These are phyloP conservation scores for Adrianichthys oophorus DNA, from an alignment of 2,797 vertebrate species.

Conservation along the genomic window DNA sequence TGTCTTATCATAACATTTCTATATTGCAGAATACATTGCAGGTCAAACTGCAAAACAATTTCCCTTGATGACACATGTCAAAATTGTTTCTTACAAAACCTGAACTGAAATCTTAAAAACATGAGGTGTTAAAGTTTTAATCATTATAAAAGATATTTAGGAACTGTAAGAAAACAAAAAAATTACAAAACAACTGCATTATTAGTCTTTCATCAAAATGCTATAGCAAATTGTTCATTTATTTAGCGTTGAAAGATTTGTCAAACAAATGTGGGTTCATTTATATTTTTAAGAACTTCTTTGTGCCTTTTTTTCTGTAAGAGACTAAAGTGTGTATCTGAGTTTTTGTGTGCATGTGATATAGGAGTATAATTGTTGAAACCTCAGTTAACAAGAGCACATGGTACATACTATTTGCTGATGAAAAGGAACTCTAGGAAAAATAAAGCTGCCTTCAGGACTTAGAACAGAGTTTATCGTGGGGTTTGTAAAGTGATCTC, in stretches of 20 bases:
- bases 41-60: constrained; percentile 31
- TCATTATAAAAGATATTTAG: no score
- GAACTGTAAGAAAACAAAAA: no score
- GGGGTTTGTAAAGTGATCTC: constrained; percentile 33
- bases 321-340: constrained; percentile 5
- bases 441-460: constrained; percentile 37
- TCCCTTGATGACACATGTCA: constrained; percentile 1
- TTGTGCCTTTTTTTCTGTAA: constrained; percentile 31
- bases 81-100: no score
- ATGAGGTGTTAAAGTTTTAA: no score
- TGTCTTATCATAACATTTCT: constrained; percentile 3
- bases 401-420: constrained; percentile 34
- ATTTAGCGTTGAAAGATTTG: no score
- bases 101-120: no score
- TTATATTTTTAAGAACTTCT: constrained; percentile 53
- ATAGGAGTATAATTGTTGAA: background rate
- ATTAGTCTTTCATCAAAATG: no score
- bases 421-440: constrained; percentile 31
- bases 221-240: no score
- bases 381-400: constrained; percentile 19
- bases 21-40: constrained; percentile 16
- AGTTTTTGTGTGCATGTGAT: background rate
- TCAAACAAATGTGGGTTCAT: background rate
- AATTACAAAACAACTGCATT: no score
- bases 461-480: constrained; percentile 29